Conservation (phyloP, 2,888 invertebrate genomes). For the Magallana nippona region DNA sequence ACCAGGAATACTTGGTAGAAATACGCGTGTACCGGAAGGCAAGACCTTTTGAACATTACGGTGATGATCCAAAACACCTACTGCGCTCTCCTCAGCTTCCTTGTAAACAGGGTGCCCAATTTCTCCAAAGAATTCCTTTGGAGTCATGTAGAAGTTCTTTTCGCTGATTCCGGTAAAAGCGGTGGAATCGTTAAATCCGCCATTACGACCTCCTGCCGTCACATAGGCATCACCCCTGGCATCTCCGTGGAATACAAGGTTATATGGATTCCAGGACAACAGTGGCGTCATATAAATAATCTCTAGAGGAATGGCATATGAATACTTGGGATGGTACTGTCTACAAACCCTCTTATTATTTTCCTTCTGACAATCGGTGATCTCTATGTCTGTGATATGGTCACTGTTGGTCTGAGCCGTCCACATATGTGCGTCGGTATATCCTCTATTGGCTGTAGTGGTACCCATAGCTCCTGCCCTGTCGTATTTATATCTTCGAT, state of each 20-base stretch:
- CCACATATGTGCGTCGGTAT: constrained; percentile 56
- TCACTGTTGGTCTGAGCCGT: constrained; percentile 55
- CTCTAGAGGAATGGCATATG: constrained; percentile 73
- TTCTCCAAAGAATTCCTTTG: constrained; percentile 62
- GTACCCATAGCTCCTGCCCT: constrained; percentile 62
- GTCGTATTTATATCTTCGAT: constrained; percentile 57
- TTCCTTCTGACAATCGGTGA: constrained; percentile 44
- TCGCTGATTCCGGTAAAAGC: constrained; percentile 61
- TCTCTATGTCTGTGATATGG: constrained; percentile 48
- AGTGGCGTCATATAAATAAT: constrained; percentile 72
- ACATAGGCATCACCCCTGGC: background rate
- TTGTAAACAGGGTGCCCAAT: constrained; percentile 57
- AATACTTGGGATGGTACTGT: constrained; percentile 52
- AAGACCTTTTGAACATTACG: constrained; percentile 51
- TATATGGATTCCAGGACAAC: constrained; percentile 72
- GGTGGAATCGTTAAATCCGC: constrained; percentile 51
- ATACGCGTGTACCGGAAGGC: constrained; percentile 62
- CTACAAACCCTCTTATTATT: constrained; percentile 49
- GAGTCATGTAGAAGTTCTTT: constrained; percentile 58
- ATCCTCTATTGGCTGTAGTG: constrained; percentile 56
- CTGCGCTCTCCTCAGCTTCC: constrained; percentile 55
- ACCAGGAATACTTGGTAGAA: constrained; percentile 63
- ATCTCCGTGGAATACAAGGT: constrained; percentile 54
- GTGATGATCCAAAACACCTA: constrained; percentile 49
- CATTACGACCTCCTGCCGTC: constrained; percentile 50